phyloP scores from a whole-genome alignment of 2,113 vertebrate genomes.

The Corynorhinus townsendii region DNA sequence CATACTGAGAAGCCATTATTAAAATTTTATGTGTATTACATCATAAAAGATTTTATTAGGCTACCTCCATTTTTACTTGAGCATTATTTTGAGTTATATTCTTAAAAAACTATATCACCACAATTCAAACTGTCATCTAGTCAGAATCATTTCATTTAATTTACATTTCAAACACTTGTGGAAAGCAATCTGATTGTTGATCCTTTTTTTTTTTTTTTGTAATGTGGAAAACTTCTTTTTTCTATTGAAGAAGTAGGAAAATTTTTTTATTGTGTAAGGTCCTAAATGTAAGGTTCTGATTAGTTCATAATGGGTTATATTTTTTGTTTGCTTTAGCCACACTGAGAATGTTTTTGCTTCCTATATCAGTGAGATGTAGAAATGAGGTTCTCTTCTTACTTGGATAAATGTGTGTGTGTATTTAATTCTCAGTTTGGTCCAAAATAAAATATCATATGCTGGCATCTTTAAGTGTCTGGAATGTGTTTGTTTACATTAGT shows the following conservation, averaged over 20 bases:
- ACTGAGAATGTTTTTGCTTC: slow-evolving; percentile 58
- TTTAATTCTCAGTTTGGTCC: slow-evolving; percentile 25
- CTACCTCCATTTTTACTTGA: neutral
- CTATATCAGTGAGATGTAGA: slow-evolving; percentile 25
- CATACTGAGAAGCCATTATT: neutral
- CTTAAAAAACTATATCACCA: neutral
- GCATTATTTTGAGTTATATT: neutral
- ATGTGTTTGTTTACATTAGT: slow-evolving; percentile 73
- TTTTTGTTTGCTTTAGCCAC: slow-evolving; percentile 57
- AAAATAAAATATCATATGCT: neutral
- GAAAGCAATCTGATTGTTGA: neutral
- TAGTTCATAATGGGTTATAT: slow-evolving; percentile 50
- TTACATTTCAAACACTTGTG: neutral
- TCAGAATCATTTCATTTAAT: neutral
- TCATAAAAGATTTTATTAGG: neutral
- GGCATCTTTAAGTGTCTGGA: slow-evolving; percentile 39
- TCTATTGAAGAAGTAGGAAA: neutral
- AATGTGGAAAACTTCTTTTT: neutral
- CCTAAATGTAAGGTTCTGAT: slow-evolving; percentile 40
- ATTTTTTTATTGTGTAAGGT: slow-evolving; percentile 55
- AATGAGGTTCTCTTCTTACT: neutral
- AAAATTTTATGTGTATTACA: neutral
- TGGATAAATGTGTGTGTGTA: neutral
- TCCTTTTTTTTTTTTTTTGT: neutral
- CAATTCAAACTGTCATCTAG: neutral